Percentiles rank a stretch among this genome's conserved stretches.
Conservation (phyloP, 2,113 vertebrate species). For the Pterocles orientalis region DNA sequence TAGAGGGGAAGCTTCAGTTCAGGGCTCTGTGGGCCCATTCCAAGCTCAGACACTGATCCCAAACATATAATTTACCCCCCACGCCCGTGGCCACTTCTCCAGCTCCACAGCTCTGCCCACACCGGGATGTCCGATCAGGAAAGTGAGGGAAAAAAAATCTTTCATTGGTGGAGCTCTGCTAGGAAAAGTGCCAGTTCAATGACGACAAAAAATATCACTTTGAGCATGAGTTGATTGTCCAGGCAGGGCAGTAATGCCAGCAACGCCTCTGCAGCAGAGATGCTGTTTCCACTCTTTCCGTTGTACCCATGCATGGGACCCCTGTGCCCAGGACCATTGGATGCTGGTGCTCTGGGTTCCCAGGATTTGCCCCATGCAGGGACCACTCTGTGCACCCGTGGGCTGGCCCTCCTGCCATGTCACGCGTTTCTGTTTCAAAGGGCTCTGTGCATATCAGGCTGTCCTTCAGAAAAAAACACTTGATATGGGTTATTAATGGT, state of each 20-base stretch:
- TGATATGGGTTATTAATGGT: constrained; percentile 45
- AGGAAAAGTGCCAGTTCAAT: not conserved
- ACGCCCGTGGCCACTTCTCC: not conserved
- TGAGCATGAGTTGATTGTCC: not conserved
- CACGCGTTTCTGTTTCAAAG: not conserved
- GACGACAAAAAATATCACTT: not conserved
- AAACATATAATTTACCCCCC: not conserved
- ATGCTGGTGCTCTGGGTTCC: not conserved
- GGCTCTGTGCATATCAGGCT: not conserved
- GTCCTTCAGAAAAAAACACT: constrained; percentile 4
- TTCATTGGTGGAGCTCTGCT: not conserved
- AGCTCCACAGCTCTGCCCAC: not conserved
- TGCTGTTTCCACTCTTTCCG: not conserved
- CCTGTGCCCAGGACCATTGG: not conserved
- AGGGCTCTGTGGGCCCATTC: not conserved
- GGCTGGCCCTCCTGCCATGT: not conserved
- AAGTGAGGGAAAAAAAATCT: not conserved
- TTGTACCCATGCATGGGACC: not conserved
- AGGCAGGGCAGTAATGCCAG: not conserved
- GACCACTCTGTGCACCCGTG: accelerated
- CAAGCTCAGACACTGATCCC: not conserved
- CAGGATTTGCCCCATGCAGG: not conserved
- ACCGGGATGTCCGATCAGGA: not conserved
- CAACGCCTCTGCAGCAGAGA: not conserved
- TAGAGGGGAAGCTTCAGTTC: not conserved